Evolutionary conservation across 35 echinoderm and acorn worm species (phyloP).

Genomic region (Nesometra sesokonis): DNA sequence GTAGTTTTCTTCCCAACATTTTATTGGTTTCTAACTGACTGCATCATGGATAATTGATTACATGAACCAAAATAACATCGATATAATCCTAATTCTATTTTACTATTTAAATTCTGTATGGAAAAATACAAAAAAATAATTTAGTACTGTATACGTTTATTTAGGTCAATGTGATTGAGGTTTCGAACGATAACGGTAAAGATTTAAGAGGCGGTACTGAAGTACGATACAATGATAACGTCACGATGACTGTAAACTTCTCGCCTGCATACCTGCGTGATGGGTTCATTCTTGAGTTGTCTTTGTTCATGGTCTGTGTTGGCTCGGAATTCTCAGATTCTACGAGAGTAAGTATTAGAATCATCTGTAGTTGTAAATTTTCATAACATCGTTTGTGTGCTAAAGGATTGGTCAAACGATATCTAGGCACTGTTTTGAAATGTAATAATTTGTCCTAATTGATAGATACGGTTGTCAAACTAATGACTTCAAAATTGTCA

Average conservation of each 20-base stretch:
- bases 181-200: constrained; percentile 58
- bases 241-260: constrained; percentile 55
- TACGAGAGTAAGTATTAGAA: constrained; percentile 18
- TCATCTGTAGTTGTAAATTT: background rate
- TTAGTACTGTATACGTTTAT: background rate
- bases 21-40: too few relatives aligned
- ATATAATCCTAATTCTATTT: too few relatives aligned
- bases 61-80: too few relatives aligned
- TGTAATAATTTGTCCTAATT: too few relatives aligned
- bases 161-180: constrained; percentile 32
- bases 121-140: background rate
- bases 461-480: too few relatives aligned
- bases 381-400: background rate
- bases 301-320: constrained; percentile 69
- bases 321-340: constrained; percentile 32
- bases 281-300: constrained; percentile 39
- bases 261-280: constrained; percentile 66
- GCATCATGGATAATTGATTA: too few relatives aligned
- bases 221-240: constrained; percentile 45
- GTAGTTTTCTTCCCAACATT: too few relatives aligned
- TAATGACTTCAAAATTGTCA: too few relatives aligned
- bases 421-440: too few relatives aligned
- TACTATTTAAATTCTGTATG: too few relatives aligned
- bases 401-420: background rate
- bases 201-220: constrained; percentile 40